Evolutionary conservation across 1,140 invertebrate genomes (phyloP).

Genomic region (Drosophila paulistorum): DNA sequence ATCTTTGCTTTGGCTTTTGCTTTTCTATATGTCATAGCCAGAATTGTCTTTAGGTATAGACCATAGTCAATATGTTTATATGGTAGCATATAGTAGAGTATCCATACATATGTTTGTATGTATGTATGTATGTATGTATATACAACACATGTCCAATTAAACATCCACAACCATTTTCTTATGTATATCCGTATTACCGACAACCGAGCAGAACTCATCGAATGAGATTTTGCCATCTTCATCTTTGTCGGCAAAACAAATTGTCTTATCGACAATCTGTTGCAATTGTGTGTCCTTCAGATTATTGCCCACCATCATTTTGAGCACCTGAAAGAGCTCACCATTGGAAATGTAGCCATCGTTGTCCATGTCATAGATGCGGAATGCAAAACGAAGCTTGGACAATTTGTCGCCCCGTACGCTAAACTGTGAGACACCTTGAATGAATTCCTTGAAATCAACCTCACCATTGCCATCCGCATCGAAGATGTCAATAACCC

Average conservation of each 20-base stretch:
- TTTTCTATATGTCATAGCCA: constrained; percentile 4
- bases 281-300: constrained; percentile 97
- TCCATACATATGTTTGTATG: neutral
- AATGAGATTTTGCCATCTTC: constrained; percentile 98
- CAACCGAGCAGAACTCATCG: constrained; percentile 97
- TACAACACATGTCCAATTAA: constrained; percentile 83
- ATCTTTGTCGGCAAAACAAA: constrained; percentile 97
- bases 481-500: constrained; percentile 99
- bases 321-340: constrained; percentile 98
- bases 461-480: constrained; percentile 98
- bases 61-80: constrained; percentile 16
- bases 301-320: constrained; percentile 99
- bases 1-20: constrained; percentile 9
- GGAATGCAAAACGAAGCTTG: constrained; percentile 98
- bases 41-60: constrained; percentile 16
- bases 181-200: constrained; percentile 99
- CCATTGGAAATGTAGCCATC: constrained; percentile 99
- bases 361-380: constrained; percentile 99
- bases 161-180: constrained; percentile 99
- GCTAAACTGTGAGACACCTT: constrained; percentile 99
- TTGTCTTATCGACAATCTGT: constrained; percentile 98
- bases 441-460: constrained; percentile 96
- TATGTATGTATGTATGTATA: neutral
- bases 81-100: constrained; percentile 5
- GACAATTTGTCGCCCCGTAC: constrained; percentile 99